Conservation (phyloP, 2,888 invertebrate species). For the Acleris emargana region DNA sequence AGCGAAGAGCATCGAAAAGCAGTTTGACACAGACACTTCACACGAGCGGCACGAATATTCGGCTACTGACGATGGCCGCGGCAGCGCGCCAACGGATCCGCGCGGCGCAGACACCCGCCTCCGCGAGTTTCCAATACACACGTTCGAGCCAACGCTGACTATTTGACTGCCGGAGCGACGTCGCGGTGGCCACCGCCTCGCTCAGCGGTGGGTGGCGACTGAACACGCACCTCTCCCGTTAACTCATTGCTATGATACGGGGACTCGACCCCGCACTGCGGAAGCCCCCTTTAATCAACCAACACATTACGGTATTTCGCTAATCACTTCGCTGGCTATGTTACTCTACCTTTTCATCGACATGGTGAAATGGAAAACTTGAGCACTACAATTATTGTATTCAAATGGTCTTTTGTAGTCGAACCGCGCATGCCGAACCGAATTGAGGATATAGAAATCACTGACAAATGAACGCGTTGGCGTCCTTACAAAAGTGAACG, state of each 20-base stretch:
- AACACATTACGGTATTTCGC: slow-evolving; percentile 55
- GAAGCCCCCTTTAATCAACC: slow-evolving; percentile 62
- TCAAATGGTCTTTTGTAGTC: slow-evolving; percentile 14
- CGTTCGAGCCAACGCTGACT: slow-evolving; percentile 74
- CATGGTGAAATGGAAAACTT: slow-evolving; percentile 20
- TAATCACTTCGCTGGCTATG: slow-evolving; percentile 42
- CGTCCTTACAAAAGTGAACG: slow-evolving; percentile 12
- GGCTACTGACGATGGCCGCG: slow-evolving; percentile 48
- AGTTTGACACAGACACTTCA: slow-evolving; percentile 66
- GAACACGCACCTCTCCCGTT: slow-evolving; percentile 80
- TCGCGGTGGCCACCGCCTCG: slow-evolving; percentile 68
- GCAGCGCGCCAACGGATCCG: slow-evolving; percentile 70
- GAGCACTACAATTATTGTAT: slow-evolving; percentile 16
- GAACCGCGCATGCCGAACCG: slow-evolving; percentile 6
- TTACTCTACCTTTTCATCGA: slow-evolving; percentile 37
- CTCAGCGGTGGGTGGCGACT: slow-evolving; percentile 78
- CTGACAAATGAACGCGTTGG: background rate
- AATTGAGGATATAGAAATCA: slow-evolving; percentile 6
- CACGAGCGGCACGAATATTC: slow-evolving; percentile 48
- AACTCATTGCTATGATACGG: slow-evolving; percentile 79
- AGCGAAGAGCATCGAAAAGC: slow-evolving; percentile 81
- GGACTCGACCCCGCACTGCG: slow-evolving; percentile 73
- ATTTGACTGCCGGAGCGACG: slow-evolving; percentile 73
- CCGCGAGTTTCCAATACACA: slow-evolving; percentile 66
- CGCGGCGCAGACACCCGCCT: slow-evolving; percentile 71